Conservation (phyloP, 2,888 invertebrate genomes). For the Polymixis flavicincta region DNA sequence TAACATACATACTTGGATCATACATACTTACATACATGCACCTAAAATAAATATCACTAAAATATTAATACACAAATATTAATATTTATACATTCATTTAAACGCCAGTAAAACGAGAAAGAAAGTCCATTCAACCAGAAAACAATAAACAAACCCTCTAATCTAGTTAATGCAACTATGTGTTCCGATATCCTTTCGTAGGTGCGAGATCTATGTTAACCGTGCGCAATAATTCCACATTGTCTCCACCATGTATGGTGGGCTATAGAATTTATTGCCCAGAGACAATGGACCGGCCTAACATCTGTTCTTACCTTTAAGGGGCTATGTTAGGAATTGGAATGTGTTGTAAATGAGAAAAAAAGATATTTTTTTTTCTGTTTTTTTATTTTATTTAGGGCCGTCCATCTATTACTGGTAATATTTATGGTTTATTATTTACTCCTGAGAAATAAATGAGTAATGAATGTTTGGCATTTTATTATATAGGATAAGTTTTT, state of each 20-base stretch:
- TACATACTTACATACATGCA: no score
- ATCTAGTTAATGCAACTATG: constrained; percentile 58
- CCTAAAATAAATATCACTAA: no score
- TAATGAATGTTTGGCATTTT: no score
- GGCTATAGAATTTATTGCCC: constrained; percentile 66
- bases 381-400: neutral
- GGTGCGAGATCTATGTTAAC: constrained; percentile 65
- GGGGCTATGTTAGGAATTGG: constrained; percentile 49
- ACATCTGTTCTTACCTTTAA: constrained; percentile 67
- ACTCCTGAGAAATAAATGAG: no score
- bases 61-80: no score
- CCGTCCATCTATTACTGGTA: no score
- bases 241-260: constrained; percentile 63
- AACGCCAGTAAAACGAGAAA: neutral
- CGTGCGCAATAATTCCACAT: constrained; percentile 66
- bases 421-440: no score
- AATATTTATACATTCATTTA: no score
- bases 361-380: neutral
- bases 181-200: constrained; percentile 44
- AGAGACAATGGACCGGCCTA: constrained; percentile 65
- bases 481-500: no score
- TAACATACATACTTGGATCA: no score
- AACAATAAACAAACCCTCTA: constrained; percentile 48
- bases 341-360: constrained; percentile 33
- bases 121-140: constrained; percentile 16